Evolutionary conservation across 2,113 vertebrate genomes (phyloP).

Genomic region (Tetrax tetrax): DNA sequence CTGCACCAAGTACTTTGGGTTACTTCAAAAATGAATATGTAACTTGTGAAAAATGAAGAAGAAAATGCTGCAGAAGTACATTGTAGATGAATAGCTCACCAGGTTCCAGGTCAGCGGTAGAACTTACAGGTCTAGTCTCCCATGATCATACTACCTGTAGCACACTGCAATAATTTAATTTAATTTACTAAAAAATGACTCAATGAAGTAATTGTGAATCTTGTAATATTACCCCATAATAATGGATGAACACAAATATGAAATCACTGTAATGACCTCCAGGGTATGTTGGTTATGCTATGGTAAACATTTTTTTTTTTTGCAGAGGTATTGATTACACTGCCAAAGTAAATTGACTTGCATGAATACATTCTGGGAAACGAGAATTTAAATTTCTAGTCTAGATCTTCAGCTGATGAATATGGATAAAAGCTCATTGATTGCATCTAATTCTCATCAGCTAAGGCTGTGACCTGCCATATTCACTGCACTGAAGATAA

Average conservation of each 20-base stretch:
- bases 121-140: background rate
- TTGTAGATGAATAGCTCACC: background rate
- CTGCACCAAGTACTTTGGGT: background rate
- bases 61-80: background rate
- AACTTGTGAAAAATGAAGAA: background rate
- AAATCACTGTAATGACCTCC: conserved; percentile 18
- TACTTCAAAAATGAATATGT: background rate
- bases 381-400: conserved; percentile 63
- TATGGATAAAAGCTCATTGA: conserved; percentile 56
- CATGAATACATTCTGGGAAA: conserved; percentile 46
- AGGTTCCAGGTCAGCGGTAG: background rate
- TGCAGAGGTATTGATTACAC: conserved; percentile 36
- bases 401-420: conserved; percentile 48
- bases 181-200: background rate
- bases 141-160: background rate
- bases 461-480: conserved; percentile 24
- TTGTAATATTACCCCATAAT: background rate
- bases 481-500: background rate
- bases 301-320: conserved; percentile 39
- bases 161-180: background rate
- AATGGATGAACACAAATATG: background rate
- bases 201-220: background rate
- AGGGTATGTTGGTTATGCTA: background rate
- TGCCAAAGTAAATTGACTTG: conserved; percentile 40
- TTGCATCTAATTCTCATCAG: conserved; percentile 59